Conservation (phyloP, 1,140 invertebrate species). For the Polypedilum vanderplanki region DNA sequence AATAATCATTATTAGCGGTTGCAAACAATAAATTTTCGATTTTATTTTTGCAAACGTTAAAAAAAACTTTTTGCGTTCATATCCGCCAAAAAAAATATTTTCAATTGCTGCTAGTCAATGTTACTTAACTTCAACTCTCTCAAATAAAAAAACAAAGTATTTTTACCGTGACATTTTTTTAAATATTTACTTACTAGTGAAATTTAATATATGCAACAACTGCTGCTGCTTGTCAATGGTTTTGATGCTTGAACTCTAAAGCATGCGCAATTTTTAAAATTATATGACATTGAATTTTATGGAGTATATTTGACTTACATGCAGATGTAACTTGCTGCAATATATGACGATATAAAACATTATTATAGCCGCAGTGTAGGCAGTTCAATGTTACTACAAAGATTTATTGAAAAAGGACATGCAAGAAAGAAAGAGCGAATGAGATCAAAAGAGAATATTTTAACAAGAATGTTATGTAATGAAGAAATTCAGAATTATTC, state of each 20-base stretch:
- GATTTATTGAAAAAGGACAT: conserved; percentile 18
- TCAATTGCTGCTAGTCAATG: background rate
- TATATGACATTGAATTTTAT: background rate
- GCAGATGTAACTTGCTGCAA: background rate
- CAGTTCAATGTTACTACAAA: background rate
- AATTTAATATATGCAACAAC: background rate
- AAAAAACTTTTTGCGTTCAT: background rate
- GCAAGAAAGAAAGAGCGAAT: background rate
- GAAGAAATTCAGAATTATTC: background rate
- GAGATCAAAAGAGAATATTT: background rate
- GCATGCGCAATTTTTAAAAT: background rate
- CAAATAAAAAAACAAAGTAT: too few relatives aligned
- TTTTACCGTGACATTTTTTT: background rate
- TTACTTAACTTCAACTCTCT: background rate
- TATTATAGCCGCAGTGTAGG: background rate
- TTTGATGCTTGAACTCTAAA: conserved; percentile 2
- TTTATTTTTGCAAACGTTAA: too few relatives aligned
- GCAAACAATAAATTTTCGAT: background rate
- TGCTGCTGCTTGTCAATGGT: background rate
- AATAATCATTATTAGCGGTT: background rate
- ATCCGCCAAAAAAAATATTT: background rate
- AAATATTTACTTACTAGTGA: conserved; percentile 1
- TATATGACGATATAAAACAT: background rate
- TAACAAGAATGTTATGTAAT: background rate
- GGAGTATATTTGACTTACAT: background rate